Evolutionary conservation across 2,888 invertebrate species (phyloP).

Genomic region (Achlya flavicornis): DNA sequence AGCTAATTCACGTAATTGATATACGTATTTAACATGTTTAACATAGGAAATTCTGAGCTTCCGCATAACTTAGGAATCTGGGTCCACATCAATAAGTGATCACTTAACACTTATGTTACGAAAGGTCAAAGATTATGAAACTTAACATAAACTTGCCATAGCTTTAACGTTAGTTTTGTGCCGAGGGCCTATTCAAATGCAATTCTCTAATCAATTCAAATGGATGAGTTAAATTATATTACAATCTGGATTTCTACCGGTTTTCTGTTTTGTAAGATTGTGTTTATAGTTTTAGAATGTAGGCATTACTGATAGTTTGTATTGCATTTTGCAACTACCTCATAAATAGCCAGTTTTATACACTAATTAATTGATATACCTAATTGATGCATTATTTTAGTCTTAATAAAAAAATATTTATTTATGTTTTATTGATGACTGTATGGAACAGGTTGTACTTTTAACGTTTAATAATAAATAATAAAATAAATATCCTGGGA

Average conservation of each 20-base stretch:
- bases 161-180: constrained; percentile 44
- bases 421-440: no score
- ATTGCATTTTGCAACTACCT: not conserved
- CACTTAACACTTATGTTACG: constrained; percentile 56
- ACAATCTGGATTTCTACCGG: constrained; percentile 5
- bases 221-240: constrained; percentile 1
- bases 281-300: constrained; percentile 1
- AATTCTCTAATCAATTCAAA: constrained; percentile 27
- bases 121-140: constrained; percentile 59
- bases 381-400: not conserved
- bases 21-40: constrained; percentile 60
- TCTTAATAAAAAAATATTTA: not conserved
- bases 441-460: no score
- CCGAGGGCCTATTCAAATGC: constrained; percentile 45
- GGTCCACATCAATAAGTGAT: constrained; percentile 62
- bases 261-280: not conserved
- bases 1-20: constrained; percentile 16
- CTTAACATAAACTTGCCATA: constrained; percentile 46
- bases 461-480: no score
- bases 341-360: not conserved
- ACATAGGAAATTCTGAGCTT: constrained; percentile 63
- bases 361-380: not conserved
- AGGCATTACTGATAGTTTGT: not conserved
- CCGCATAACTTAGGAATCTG: constrained; percentile 63
- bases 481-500: no score